These are phyloP conservation scores for Tinea semifulvella DNA, from an alignment of 2,888 invertebrate genomes.

Conservation along the genomic window DNA sequence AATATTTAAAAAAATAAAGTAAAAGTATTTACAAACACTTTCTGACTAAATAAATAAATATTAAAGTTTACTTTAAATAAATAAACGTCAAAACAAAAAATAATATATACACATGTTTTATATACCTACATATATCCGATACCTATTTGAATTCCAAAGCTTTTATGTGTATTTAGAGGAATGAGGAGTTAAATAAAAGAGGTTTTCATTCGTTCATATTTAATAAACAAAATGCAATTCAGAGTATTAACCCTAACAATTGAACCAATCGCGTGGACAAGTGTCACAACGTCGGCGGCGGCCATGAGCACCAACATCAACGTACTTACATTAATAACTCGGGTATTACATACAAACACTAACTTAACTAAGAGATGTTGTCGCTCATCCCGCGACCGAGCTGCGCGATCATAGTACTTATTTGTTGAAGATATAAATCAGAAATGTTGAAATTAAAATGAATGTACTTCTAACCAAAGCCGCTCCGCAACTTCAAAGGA, in stretches of 20 bases:
- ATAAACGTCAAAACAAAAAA: too few relatives aligned
- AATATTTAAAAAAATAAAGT: too few relatives aligned
- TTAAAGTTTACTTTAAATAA: too few relatives aligned
- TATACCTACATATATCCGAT: too few relatives aligned
- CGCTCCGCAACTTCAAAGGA: slow-evolving; percentile 58
- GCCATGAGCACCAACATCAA: neutral
- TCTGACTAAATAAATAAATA: too few relatives aligned
- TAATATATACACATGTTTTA: too few relatives aligned
- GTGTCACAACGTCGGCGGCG: slow-evolving; percentile 33
- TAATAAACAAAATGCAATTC: slow-evolving; percentile 69
- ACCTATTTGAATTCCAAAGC: too few relatives aligned
- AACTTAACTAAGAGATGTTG: slow-evolving; percentile 21
- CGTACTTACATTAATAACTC: neutral
- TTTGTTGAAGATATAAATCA: neutral
- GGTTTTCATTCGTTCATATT: slow-evolving; percentile 67
- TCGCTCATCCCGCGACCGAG: slow-evolving; percentile 28
- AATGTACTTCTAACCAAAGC: slow-evolving; percentile 4
- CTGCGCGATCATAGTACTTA: slow-evolving; percentile 3
- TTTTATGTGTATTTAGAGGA: too few relatives aligned
- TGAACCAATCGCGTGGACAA: slow-evolving; percentile 59
- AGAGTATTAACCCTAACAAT: slow-evolving; percentile 65
- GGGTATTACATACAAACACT: neutral
- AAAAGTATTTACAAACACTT: too few relatives aligned
- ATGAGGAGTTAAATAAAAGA: too few relatives aligned
- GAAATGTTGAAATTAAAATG: neutral